Base-by-base conservation (phyloP, 2,113 vertebrate species). In the Arenaria interpres region DNA sequence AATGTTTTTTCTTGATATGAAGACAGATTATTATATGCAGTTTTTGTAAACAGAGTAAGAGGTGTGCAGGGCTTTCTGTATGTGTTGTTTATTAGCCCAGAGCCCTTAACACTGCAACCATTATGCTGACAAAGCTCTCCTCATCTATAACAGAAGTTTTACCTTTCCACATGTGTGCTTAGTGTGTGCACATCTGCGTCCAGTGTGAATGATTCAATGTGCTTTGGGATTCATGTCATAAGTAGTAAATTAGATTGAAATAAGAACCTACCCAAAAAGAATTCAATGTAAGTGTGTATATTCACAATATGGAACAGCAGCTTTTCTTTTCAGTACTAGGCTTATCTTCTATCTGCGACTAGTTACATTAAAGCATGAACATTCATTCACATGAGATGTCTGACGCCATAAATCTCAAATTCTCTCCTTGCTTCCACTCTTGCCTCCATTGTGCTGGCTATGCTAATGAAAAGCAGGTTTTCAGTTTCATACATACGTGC, bases 391-490 rank as follows among this genome's bases (percentile, higher is more conserved):
- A 76, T 89, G 76, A 92, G 75, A 67, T 56, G 39, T 46, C 90
- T 92, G 86, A 94, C 0, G 8, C 86, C 84, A 80, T 95, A 96
- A 94, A 97, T 96, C 90, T 95, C 93, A 93, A 92, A 78, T 80
- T 69, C 90, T 89, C 76, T n/a, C 64, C 51, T 89, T 92, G 37
- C 53, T 94, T 77, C 93, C 80, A 79, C 62, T 88, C 74, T 51
- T 90, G 76, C 90, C 74, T 97, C 82, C 69, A 74, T 85, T 95
- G 74, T 96, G 75, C 89, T 80, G 72, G 82, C 21, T 71, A 46
- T 62, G 75, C 35, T 87, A 94, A 92, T 81, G 90, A 93, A 96
- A 95, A 85, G 76, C 93, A 95, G 88, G 73, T 92, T 92, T 96
- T 94, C 0, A 2, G 76, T 95, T 96, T 89, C 90, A 45, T 85